Evolutionary conservation across 2,797 vertebrate genomes (phyloP), one percentile per base, ranked within the genome.

Genomic region (Hybognathus amarus): DNA sequence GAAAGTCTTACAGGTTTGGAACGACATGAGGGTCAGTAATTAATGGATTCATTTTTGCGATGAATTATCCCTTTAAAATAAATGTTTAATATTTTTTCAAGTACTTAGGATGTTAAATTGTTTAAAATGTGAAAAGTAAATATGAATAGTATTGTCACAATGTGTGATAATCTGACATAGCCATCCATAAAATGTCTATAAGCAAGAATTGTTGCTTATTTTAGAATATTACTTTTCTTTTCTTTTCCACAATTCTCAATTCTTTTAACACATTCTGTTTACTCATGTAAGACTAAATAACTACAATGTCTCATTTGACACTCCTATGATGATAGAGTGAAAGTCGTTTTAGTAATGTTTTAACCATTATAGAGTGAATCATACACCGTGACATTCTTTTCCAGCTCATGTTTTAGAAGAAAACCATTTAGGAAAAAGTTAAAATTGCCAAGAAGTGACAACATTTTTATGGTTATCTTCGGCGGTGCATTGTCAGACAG

Each of bases 401-500:
- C 50, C 47, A 22, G 17, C 18, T 52, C 47, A 33, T 15, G 30
- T 74, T 90, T 91, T 90, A 91, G 88, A 90, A 88, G 90, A 90
- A 90, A 90, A 54, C 1, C 18, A 81, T 85, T 84, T 82, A 83
- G 71, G 83, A 84, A 86, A n/a, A 89, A 90, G 83, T 89, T 89
- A 79, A 90, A 92, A 93, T 89, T 74, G 91, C 85, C 87, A 86
- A 90, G n/a, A 70, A 83, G 74, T 89, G 90, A 92, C 85, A 50
- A 27, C 85, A 84, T 87, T 59, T 87, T 90, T 92, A 91, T 87
- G 40, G 15, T 1, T 1, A 66, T 82, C 54, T 85, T 79, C 86
- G n/a, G 64, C 85, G 70, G 88, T 89, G 88, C 87, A 87, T 88
- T 86, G 85, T 71, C 1, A 69, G 77, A 76, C 87, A 78, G 69